Evolutionary conservation across 1,140 invertebrate genomes (phyloP), one percentile per base, ranked within the genome.

Genomic region (Drosophila melanica): DNA sequence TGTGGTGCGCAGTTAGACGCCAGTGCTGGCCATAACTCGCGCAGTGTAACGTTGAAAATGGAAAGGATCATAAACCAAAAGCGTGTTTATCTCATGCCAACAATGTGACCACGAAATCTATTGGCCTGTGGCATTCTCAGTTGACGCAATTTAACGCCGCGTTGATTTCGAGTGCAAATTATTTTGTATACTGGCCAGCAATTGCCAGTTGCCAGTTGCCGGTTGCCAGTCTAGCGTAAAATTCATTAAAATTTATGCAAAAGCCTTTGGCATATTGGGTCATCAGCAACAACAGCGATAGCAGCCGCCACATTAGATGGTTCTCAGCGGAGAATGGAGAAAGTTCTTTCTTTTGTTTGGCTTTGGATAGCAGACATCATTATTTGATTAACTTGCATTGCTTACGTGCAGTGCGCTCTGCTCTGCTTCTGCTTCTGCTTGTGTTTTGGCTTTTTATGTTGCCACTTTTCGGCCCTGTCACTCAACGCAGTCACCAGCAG

Each of bases 381-480:
- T 90, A 90, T 86, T 86, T 82, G 87, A 90, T 90, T 86, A 86
- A 66, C 72, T 87, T 89, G 85, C 77, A 89, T 90, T 89, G 85
- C 84, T 80, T 77, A 77, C 75, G 58, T 86, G 78, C 81, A 86
- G 73, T 62, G 33, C 51, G 35, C 53, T 55, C 18, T 27, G 53
- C 41, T 55, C 55, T 68, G 60, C 20, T 55, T 37, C 18, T 62
- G 63, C 63, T 12, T 39, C 30, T 10, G 55, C 35, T 55, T 63
- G 33, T 59, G 30, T 39, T 20, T 12, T 23, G 12, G 45, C 42
- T 73, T 35, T 39, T 47, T 18, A 30, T 41, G 58, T 39, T 60
- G n/a, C 33, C 53, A 12, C 14, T 62, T 18, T 50, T 58, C 33
- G 44, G 58, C 23, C 60, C 58, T 66, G 75, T 73, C 76, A 79